Conservation (phyloP, 2,113 vertebrate species). For the Hippolais icterina region DNA sequence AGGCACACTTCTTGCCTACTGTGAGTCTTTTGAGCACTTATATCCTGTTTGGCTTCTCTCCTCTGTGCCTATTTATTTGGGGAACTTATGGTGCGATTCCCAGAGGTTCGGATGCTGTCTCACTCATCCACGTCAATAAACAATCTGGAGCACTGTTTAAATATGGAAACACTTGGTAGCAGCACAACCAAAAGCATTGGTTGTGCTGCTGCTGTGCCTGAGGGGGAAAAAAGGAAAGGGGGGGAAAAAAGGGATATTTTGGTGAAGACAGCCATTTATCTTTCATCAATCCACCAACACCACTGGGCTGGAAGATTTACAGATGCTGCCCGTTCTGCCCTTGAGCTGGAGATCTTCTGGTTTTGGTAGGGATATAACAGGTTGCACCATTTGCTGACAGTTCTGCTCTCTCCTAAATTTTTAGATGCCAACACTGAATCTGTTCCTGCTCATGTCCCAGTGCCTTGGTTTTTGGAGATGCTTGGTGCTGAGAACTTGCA, state of each 20-base stretch:
- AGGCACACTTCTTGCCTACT: neutral
- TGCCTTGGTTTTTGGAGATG: neutral
- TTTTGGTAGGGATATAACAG: neutral
- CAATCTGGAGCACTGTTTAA: conserved; percentile 24
- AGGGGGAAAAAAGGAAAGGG: neutral
- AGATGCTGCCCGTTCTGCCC: neutral
- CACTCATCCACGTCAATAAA: conserved; percentile 4
- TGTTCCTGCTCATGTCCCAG: neutral
- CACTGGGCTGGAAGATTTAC: neutral
- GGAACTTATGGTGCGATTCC: neutral
- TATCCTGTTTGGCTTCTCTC: neutral
- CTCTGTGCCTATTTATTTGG: neutral
- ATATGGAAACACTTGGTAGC: neutral
- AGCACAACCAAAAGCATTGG: neutral
- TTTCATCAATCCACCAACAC: neutral
- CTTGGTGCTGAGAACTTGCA: neutral
- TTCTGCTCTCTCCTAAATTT: neutral
- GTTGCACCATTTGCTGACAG: neutral
- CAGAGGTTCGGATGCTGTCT: neutral
- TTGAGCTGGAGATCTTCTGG: neutral
- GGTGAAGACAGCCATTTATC: neutral
- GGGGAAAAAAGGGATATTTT: neutral
- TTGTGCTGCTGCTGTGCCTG: neutral
- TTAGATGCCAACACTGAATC: neutral
- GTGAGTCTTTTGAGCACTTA: neutral